Evolutionary conservation across 1,140 invertebrate species (phyloP).

Genomic region (Drosophila lowei): DNA sequence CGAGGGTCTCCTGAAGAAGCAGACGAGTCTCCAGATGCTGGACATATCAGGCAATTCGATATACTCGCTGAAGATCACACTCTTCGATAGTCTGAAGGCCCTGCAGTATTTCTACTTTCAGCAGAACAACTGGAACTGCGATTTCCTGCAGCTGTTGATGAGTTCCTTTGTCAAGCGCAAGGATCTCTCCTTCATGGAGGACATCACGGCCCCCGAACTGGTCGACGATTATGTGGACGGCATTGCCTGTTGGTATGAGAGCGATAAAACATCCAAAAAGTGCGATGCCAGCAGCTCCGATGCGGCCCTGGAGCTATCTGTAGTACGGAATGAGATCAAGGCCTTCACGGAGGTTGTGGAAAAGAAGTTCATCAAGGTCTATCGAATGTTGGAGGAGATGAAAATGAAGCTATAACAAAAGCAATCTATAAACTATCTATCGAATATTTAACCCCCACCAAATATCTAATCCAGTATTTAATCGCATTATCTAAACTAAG

Average conservation of each 20-base stretch:
- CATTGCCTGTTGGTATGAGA: slow-evolving; percentile 80
- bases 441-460: slow-evolving; percentile 17
- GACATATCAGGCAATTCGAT: slow-evolving; percentile 74
- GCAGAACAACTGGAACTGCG: slow-evolving; percentile 82
- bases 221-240: slow-evolving; percentile 81
- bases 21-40: slow-evolving; percentile 65
- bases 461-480: slow-evolving; percentile 39
- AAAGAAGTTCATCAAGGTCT: slow-evolving; percentile 78
- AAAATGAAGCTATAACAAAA: slow-evolving; percentile 56
- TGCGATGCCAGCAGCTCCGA: slow-evolving; percentile 64
- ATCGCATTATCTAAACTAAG: slow-evolving; percentile 28
- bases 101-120: slow-evolving; percentile 82
- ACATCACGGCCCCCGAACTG: slow-evolving; percentile 68
- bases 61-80: slow-evolving; percentile 72
- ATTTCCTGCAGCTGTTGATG: slow-evolving; percentile 77
- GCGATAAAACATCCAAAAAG: slow-evolving; percentile 68
- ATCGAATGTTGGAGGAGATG: slow-evolving; percentile 78
- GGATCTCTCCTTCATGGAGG: slow-evolving; percentile 77
- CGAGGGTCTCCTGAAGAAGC: slow-evolving; percentile 78
- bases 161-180: slow-evolving; percentile 73
- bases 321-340: slow-evolving; percentile 78
- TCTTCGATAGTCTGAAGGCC: slow-evolving; percentile 73
- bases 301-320: slow-evolving; percentile 71
- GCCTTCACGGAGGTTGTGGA: slow-evolving; percentile 73
- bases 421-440: slow-evolving; percentile 22